Percentiles rank a stretch among this genome's conserved stretches.
phyloP scores from a whole-genome alignment of 2,888 invertebrate species.

The Sinhomidia bicolor region DNA sequence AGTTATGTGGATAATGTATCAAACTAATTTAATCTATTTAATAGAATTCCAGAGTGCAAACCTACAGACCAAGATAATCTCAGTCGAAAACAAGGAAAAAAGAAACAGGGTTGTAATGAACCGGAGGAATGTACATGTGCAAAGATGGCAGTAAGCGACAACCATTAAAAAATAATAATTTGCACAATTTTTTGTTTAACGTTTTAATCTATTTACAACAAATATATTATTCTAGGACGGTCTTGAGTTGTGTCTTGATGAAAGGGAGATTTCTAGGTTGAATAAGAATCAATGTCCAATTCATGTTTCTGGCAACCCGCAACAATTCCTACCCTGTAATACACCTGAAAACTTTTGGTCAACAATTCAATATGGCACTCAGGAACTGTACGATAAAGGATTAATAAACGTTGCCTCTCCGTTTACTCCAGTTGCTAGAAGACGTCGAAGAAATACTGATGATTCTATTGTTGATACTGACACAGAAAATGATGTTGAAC shows the following conservation, averaged over 20 bases:
- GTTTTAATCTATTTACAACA: too few species aligned
- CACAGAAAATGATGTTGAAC: too few species aligned
- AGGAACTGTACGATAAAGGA: constrained; percentile 50
- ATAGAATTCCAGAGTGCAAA: constrained; percentile 46
- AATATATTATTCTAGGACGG: neutral
- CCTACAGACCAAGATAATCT: constrained; percentile 12
- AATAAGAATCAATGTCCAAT: neutral
- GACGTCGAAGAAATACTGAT: neutral
- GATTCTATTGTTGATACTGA: neutral
- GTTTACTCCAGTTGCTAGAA: constrained; percentile 33
- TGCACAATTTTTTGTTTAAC: too few species aligned
- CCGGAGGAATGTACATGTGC: neutral
- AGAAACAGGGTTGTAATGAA: constrained; percentile 36
- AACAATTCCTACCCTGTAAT: neutral
- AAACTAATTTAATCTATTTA: too few species aligned
- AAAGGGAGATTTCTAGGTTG: neutral
- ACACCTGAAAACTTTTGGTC: constrained; percentile 54
- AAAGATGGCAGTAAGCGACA: neutral
- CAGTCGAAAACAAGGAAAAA: constrained; percentile 9
- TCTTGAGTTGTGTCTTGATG: neutral
- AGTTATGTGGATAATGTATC: too few species aligned
- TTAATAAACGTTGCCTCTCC: constrained; percentile 32
- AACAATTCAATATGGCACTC: constrained; percentile 9
- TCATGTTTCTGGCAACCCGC: neutral
- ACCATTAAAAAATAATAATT: too few species aligned